Base-by-base conservation (phyloP, 1,140 invertebrate genomes). In the Drosophila mojavensis region DNA sequence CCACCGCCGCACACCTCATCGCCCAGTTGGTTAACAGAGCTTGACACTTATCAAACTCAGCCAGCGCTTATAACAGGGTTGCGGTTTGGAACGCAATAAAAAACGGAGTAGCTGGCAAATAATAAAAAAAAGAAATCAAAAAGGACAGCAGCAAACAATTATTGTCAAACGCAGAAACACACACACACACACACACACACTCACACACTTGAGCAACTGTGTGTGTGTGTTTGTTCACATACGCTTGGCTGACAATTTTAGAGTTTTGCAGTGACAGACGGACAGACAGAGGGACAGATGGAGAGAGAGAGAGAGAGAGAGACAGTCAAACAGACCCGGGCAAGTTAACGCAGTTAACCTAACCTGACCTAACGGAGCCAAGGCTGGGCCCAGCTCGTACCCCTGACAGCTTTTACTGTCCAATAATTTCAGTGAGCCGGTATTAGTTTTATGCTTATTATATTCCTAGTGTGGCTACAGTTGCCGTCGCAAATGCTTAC, bases 401-500 rank as follows among this genome's bases (percentile, higher is more conserved):
- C 51, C 59, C 55, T 13, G 47, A 53, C 53, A 47, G 73, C 74
- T 72, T 68, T 80, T 84, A 84, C 67, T 80, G 63, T 62, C 75
- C 73, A 74, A 84, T 84, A 76, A 83, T 83, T 76, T 84, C 60
- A 66, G 33, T 45, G 73, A 48, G 54, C 30, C 50, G 61, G 55
- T 56, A 72, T 79, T 70, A 75, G 82, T 71, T 76, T 65, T 64
- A 75, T 69, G 81, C 79, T 84, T 84, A 86, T 83, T 84, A 80
- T 75, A 54, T 30, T 41, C 41, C 48, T 24, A 53, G 4, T 48
- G 64, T 68, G 41, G 47, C 20, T 33, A 60, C 65, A 41, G 28
- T 67, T 60, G 55, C 55, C 65, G 10, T 65, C 36, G 28, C 43
- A 59, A 56, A 73, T 70, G 65, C 80, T 82, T 82, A 79, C 51